Conservation (phyloP, 2,113 vertebrate species). For the Leptodactylus fuscus region DNA sequence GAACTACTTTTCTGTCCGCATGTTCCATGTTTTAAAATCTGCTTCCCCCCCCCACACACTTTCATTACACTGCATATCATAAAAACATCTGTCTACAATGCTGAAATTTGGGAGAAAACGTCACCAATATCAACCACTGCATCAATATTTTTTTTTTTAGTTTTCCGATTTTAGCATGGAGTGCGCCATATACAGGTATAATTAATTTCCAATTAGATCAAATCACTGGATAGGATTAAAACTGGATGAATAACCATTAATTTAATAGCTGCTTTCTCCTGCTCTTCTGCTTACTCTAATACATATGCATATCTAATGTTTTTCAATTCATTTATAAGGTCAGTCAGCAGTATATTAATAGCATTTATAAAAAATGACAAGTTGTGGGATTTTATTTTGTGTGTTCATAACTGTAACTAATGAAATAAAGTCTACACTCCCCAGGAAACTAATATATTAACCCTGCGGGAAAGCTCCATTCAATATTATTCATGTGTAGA, state of each 20-base stretch:
- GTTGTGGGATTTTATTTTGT: background rate
- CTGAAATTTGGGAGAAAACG: too few relatives aligned
- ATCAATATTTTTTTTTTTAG: background rate
- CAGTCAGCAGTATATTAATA: background rate
- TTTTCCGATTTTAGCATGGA: too few relatives aligned
- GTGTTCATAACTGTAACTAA: background rate
- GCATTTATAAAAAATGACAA: background rate
- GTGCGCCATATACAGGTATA: too few relatives aligned
- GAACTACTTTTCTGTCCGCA: too few relatives aligned
- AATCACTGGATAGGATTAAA: background rate
- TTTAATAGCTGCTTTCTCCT: background rate
- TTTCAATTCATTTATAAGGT: background rate
- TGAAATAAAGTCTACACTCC: background rate
- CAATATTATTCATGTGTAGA: background rate
- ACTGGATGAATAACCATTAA: background rate
- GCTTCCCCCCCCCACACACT: too few relatives aligned
- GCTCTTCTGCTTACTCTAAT: background rate
- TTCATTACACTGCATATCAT: background rate
- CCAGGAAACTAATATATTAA: background rate
- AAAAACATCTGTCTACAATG: too few relatives aligned
- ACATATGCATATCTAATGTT: background rate
- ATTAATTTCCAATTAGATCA: slow-evolving; percentile 5
- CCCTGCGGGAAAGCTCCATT: background rate
- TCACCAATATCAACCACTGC: too few relatives aligned
- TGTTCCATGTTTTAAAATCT: background rate